phyloP scores from a whole-genome alignment of 2,888 invertebrate species.

The Agrilus biguttatus region DNA sequence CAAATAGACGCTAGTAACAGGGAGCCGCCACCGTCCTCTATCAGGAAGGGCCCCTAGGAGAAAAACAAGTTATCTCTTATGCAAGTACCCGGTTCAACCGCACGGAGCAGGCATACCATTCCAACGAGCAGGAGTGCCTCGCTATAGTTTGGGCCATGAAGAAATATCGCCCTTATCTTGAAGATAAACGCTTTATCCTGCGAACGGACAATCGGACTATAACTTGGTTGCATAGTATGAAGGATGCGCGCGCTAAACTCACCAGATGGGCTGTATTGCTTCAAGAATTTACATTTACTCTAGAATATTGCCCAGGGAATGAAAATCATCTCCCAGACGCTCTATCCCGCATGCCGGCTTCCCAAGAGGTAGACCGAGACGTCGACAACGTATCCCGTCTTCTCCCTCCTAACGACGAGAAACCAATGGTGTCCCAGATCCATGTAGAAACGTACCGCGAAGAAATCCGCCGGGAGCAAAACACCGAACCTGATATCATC shows the following conservation, averaged over 20 bases:
- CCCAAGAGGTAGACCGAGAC: neutral
- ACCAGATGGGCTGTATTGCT: neutral
- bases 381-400: neutral
- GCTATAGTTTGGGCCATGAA: slow-evolving; percentile 13
- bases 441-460: no score
- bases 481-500: slow-evolving; percentile 12
- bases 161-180: no score
- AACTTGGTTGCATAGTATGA: neutral
- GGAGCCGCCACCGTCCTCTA: slow-evolving; percentile 13
- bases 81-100: slow-evolving; percentile 8
- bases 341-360: no score
- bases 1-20: slow-evolving; percentile 11
- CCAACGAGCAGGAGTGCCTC: no score
- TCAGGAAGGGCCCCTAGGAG: slow-evolving; percentile 6
- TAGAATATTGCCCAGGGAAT: neutral
- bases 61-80: slow-evolving; percentile 9
- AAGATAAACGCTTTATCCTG: no score
- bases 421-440: no score
- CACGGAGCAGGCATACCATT: slow-evolving; percentile 9
- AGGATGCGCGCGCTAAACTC: neutral
- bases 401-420: neutral
- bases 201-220: neutral
- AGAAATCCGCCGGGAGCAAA: slow-evolving; percentile 7
- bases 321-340: no score
- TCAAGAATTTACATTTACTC: neutral